Evolutionary conservation across 2,888 invertebrate species (phyloP).

Genomic region (Heliconius sara): DNA sequence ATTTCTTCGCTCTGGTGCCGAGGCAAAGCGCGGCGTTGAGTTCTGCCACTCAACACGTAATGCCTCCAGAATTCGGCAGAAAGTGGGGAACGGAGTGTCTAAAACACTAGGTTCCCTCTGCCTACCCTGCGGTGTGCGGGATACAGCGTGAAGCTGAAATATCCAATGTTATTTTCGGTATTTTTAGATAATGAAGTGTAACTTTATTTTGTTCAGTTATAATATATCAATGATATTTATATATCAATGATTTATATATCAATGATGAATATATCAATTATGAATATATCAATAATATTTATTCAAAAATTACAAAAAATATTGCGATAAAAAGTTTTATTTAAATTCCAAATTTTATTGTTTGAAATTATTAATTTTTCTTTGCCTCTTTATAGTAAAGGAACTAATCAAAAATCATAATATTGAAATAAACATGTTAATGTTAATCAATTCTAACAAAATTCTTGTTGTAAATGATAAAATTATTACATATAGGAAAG

Average conservation of each 20-base stretch:
- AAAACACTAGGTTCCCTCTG: too few species aligned
- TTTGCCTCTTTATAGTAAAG: conserved; percentile 11
- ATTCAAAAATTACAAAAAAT: background rate
- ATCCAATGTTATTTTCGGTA: background rate
- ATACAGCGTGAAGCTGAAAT: too few species aligned
- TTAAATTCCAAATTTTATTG: background rate
- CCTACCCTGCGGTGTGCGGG: too few species aligned
- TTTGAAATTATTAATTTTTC: background rate
- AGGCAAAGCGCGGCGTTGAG: too few species aligned
- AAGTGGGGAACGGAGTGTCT: too few species aligned
- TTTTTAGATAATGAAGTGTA: background rate
- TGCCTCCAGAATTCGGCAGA: too few species aligned
- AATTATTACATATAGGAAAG: background rate
- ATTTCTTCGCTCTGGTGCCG: too few species aligned
- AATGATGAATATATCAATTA: too few species aligned
- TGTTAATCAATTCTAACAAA: background rate
- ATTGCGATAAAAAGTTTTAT: background rate
- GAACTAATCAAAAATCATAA: background rate
- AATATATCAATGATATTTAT: background rate
- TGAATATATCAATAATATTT: background rate
- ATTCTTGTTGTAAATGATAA: background rate
- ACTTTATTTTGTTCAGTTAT: background rate
- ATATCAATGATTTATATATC: too few species aligned
- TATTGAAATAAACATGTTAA: background rate
- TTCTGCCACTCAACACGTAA: too few species aligned